Base-by-base conservation (phyloP, 2,797 vertebrate genomes). In the Chaetodon trifasciatus region DNA sequence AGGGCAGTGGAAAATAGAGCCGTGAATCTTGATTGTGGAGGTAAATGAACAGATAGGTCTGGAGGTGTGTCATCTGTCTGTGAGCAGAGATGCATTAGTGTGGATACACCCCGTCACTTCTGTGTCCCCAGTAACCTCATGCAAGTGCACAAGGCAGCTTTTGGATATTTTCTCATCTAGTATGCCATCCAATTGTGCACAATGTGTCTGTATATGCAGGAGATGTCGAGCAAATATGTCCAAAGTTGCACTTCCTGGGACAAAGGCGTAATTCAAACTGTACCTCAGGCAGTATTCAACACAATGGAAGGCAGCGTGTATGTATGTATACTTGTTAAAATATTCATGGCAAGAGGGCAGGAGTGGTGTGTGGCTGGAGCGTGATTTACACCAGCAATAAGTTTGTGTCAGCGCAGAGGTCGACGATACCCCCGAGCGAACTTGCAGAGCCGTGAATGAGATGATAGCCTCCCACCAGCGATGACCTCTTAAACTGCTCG, bases 11-110 rank as follows among this genome's bases (percentile, higher is more conserved):
- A 77, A 89, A 92, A 93, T 91, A 89, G 89, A 91, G 87, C 86
- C 9, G 91, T 94, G 94, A 93, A 92, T 94, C 94, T 93, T 93
- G 88, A 93, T 93, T 87, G 85, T 82, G 88, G 86, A 84, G 89
- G 86, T 92, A 88, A 92, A 92, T 89, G 89, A 93, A 92, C 86
- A 83, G 83, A 86, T 82, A 88, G 90, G 86, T 90, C 89, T 91
- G 83, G 87, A 90, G 91, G 91, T 92, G 93, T 93, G 92, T 92
- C 91, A 86, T 91, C 89, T 80, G 85, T 92, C 90, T 89, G 79
- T 67, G 74, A 87, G 88, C 85, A 57, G 85, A 86, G 85, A 90
- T 88, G 84, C 91, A 86, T 89, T 84, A 81, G 76, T 7, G 78
- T 76, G 81, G 85, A 82, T 85, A 82, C 89, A 86, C 88, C 85